A percentile compares a stretch with the other conserved stretches of the same genome.
Evolutionary conservation across 1,140 invertebrate genomes (phyloP).

Genomic region (Apolygus lucorum): DNA sequence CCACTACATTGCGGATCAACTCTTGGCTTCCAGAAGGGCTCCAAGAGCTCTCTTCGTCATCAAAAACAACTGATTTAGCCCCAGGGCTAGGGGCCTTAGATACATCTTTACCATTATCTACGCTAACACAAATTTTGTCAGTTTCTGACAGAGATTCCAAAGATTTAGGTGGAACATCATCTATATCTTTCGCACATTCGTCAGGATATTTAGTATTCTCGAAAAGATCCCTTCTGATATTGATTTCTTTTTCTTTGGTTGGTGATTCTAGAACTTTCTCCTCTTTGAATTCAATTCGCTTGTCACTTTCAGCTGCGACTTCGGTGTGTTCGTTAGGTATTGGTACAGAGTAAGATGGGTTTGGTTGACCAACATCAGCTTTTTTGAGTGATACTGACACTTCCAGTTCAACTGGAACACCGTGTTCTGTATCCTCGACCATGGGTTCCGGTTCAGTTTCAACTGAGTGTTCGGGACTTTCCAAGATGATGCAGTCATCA

Average conservation of each 20-base stretch:
- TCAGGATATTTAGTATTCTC: neutral
- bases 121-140: neutral
- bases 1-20: neutral
- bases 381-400: neutral
- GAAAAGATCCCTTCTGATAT: neutral
- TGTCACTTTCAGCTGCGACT: neutral
- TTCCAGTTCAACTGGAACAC: conserved; percentile 3
- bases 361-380: neutral
- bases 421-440: neutral
- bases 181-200: neutral
- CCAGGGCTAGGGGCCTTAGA: neutral
- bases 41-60: neutral
- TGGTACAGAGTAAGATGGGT: neutral
- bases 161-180: neutral
- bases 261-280: neutral
- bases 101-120: neutral
- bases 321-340: neutral
- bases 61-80: neutral
- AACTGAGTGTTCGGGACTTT: neutral
- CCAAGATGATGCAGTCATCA: conserved; percentile 6
- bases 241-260: conserved; percentile 1
- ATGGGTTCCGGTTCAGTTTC: neutral
- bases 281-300: neutral
- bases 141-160: neutral
- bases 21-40: neutral